Conservation (phyloP, 2,113 vertebrate species). For the Varanus komodoensis region DNA sequence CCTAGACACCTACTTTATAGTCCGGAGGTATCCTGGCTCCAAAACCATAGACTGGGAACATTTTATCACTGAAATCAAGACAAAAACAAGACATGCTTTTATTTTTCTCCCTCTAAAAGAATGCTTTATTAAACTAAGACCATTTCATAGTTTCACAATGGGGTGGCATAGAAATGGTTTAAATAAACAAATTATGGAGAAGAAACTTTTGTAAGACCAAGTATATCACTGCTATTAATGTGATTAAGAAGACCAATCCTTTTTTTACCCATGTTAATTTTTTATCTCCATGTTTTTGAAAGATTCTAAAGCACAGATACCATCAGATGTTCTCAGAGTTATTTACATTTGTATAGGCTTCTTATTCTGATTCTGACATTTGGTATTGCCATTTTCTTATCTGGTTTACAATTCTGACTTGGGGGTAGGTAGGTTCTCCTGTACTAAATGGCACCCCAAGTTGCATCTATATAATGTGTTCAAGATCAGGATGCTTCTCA, state of each 20-base stretch:
- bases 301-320: background rate
- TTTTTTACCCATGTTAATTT: background rate
- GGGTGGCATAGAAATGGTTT: too few species aligned
- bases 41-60: conserved; percentile 98
- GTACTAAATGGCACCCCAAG: background rate
- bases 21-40: conserved; percentile 96
- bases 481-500: background rate
- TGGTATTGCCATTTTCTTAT: too few species aligned
- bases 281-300: background rate
- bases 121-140: conserved; percentile 29
- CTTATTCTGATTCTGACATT: background rate
- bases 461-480: background rate
- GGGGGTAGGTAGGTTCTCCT: background rate
- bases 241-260: too few species aligned
- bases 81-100: conserved; percentile 4
- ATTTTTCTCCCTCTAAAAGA: conserved; percentile 8
- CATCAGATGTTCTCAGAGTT: background rate
- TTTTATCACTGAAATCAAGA: conserved; percentile 92
- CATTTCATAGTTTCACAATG: conserved; percentile 7
- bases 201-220: conserved; percentile 13
- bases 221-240: background rate
- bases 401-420: background rate
- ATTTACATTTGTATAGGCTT: background rate
- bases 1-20: conserved; percentile 86
- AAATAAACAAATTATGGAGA: background rate